phyloP scores from a whole-genome alignment of 2,113 vertebrate species.

The Calcarius ornatus region DNA sequence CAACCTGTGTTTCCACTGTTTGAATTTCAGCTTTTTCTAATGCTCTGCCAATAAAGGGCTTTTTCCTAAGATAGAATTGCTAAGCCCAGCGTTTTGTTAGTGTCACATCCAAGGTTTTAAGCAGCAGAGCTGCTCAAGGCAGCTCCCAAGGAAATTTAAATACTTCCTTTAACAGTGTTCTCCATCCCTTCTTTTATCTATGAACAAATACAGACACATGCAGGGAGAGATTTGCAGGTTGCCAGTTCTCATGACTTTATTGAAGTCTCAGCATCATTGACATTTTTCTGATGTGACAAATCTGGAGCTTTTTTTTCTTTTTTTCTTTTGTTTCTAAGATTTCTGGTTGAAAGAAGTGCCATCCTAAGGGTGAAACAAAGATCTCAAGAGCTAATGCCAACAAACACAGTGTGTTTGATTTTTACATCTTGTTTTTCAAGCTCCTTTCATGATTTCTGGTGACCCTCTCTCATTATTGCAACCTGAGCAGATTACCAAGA shows the following conservation, averaged over 20 bases:
- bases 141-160: neutral
- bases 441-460: neutral
- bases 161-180: neutral
- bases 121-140: neutral
- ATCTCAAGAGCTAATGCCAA: neutral
- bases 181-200: neutral
- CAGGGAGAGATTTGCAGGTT: neutral
- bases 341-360: neutral
- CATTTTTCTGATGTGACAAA: neutral
- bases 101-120: neutral
- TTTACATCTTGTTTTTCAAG: neutral
- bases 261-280: neutral
- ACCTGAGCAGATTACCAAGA: neutral
- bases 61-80: neutral
- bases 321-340: neutral
- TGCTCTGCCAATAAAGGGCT: neutral
- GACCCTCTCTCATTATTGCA: neutral
- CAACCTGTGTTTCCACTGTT: neutral
- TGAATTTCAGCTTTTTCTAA: conserved; percentile 17
- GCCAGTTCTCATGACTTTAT: neutral
- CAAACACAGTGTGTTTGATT: neutral
- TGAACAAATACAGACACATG: neutral
- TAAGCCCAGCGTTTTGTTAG: neutral
- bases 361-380: neutral
- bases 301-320: fast-evolving